Conservation (phyloP, 2,113 vertebrate species). For the Cheirogaleus medius region DNA sequence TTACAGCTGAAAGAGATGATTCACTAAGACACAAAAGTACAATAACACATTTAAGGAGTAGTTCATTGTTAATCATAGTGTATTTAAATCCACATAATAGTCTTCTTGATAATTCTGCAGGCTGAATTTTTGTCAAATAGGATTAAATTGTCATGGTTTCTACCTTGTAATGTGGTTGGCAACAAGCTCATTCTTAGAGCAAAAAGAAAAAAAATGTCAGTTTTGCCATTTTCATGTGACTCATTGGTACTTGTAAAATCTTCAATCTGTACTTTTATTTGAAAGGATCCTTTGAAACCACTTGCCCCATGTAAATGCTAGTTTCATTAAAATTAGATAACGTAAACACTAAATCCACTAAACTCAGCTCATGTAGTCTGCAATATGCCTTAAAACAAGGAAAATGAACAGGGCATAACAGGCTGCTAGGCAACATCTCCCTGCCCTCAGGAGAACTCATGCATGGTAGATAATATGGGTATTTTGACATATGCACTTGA, state of each 20-base stretch:
- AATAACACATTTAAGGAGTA: not conserved
- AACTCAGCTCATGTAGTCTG: not conserved
- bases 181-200: not conserved
- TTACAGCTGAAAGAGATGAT: not conserved
- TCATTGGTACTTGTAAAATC: not conserved
- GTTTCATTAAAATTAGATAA: conserved; percentile 20
- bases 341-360: not conserved
- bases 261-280: conserved; percentile 18
- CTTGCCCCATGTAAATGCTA: not conserved
- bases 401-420: not conserved
- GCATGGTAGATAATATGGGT: too few relatives aligned
- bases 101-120: conserved; percentile 31
- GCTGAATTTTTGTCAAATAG: conserved; percentile 34
- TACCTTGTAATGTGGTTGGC: conserved; percentile 1
- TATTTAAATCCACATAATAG: conserved; percentile 45
- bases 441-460: not conserved
- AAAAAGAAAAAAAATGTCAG: not conserved
- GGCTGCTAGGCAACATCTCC: not conserved
- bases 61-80: conserved; percentile 32
- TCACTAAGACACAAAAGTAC: conserved; percentile 6
- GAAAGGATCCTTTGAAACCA: not conserved
- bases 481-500: not conserved
- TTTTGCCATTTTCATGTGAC: conserved; percentile 17
- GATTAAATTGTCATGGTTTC: conserved; percentile 45
- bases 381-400: not conserved